Evolutionary conservation across 2,888 invertebrate species (phyloP).

Genomic region (Caenorhabditis uteleia): DNA sequence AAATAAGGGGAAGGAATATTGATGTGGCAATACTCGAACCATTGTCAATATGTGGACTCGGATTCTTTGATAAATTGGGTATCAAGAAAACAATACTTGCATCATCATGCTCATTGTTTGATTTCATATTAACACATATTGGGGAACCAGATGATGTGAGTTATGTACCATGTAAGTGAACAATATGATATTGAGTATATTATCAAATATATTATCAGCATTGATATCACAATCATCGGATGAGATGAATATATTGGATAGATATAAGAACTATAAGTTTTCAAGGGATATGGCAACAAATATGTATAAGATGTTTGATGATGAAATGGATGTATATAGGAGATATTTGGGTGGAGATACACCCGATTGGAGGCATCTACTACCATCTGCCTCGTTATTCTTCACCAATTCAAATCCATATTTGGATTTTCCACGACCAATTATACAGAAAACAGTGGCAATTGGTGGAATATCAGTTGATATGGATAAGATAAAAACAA

Average conservation of each 20-base stretch:
- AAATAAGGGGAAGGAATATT: slow-evolving; percentile 7
- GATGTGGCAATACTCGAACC: slow-evolving; percentile 34
- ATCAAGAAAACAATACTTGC: slow-evolving; percentile 27
- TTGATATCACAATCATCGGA: background rate
- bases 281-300: slow-evolving; percentile 2
- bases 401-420: slow-evolving; percentile 43
- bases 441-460: slow-evolving; percentile 35
- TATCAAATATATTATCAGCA: too few species aligned
- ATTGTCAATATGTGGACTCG: slow-evolving; percentile 21
- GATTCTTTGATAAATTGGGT: slow-evolving; percentile 13
- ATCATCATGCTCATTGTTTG: slow-evolving; percentile 14
- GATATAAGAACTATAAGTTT: background rate
- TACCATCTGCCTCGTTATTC: slow-evolving; percentile 8
- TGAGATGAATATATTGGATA: background rate
- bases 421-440: slow-evolving; percentile 38
- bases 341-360: background rate
- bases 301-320: slow-evolving; percentile 5
- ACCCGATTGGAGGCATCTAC: background rate
- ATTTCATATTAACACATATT: slow-evolving; percentile 15
- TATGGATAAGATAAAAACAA: background rate
- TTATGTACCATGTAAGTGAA: slow-evolving; percentile 24
- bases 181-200: too few species aligned
- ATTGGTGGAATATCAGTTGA: slow-evolving; percentile 34
- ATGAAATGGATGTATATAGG: slow-evolving; percentile 4
- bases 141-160: slow-evolving; percentile 20